Evolutionary conservation across 2,113 vertebrate genomes (phyloP).

Genomic region (Penelope pileata): DNA sequence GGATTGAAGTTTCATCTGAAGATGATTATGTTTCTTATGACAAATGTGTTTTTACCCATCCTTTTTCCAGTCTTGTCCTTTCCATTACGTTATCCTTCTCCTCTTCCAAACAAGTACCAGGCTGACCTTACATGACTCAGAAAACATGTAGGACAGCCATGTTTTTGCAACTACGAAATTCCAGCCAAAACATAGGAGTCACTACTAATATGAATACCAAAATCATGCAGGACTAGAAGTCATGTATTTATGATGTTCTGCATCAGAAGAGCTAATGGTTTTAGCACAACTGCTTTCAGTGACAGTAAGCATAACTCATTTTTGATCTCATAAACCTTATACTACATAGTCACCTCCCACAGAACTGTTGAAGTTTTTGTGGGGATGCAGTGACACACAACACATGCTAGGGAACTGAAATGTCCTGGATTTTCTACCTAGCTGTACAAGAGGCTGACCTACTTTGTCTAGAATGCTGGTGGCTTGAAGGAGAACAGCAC

Average conservation of each 20-base stretch:
- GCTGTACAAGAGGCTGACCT: neutral
- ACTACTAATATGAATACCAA: neutral
- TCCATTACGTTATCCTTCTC: neutral
- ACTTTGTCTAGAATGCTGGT: neutral
- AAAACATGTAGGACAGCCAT: neutral
- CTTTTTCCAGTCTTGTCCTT: neutral
- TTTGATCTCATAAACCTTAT: neutral
- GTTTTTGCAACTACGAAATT: neutral
- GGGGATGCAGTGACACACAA: neutral
- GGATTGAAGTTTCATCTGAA: neutral
- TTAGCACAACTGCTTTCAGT: neutral
- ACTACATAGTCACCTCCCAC: neutral
- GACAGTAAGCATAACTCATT: neutral
- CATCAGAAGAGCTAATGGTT: neutral
- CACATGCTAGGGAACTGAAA: neutral
- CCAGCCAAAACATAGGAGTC: neutral
- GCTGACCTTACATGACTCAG: neutral
- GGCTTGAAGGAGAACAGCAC: neutral
- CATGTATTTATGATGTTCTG: neutral
- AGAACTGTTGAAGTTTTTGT: neutral
- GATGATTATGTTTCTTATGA: neutral
- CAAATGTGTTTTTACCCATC: neutral
- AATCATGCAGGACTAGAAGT: neutral
- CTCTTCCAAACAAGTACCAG: neutral
- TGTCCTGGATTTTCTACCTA: neutral